phyloP scores from a whole-genome alignment of 1,140 invertebrate genomes.

The Halyomorpha halys region DNA sequence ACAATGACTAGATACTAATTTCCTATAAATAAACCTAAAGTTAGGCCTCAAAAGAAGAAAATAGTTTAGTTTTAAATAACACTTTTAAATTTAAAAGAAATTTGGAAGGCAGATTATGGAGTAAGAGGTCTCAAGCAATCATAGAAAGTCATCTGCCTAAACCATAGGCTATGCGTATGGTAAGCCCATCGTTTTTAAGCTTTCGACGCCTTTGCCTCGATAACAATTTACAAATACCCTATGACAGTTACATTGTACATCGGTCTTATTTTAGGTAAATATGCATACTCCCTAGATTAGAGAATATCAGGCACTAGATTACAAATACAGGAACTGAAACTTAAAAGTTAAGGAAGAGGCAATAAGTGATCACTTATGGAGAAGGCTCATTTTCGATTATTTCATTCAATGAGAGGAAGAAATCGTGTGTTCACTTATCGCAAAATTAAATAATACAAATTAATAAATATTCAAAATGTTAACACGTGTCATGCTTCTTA shows the following conservation, averaged over 20 bases:
- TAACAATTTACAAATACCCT: too few species aligned
- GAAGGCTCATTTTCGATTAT: neutral
- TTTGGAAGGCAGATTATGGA: constrained; percentile 14
- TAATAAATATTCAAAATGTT: too few species aligned
- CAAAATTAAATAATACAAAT: too few species aligned
- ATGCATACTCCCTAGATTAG: neutral
- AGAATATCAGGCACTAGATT: constrained; percentile 15
- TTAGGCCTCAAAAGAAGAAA: constrained; percentile 13
- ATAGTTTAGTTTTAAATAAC: constrained; percentile 12
- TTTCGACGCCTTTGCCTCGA: too few species aligned
- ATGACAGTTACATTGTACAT: too few species aligned
- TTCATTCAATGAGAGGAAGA: too few species aligned
- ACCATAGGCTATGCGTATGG: too few species aligned
- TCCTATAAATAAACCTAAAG: constrained; percentile 13
- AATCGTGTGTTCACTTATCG: too few species aligned
- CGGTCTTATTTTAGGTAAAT: neutral
- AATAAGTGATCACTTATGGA: neutral
- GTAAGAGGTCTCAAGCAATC: constrained; percentile 1
- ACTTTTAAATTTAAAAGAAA: neutral
- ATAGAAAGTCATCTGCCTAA: neutral
- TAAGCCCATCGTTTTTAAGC: too few species aligned
- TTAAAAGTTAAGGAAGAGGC: neutral
- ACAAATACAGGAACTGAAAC: constrained; percentile 15
- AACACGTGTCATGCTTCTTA: too few species aligned
- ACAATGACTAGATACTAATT: constrained; percentile 17